Conservation (phyloP, 2,113 vertebrate genomes). For the Campylomormyrus tamandua region DNA sequence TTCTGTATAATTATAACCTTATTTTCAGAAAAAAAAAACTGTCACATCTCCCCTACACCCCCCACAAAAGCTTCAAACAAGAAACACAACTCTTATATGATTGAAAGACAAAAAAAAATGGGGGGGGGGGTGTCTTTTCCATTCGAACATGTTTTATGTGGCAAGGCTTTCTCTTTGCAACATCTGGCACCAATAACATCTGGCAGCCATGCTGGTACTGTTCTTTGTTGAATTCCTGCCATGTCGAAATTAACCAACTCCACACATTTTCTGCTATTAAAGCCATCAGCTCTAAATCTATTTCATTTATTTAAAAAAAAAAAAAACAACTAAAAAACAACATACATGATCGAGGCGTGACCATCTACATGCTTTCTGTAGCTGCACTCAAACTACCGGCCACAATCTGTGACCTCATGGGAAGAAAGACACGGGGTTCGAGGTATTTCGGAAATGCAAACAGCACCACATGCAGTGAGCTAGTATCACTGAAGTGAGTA, state of each 20-base stretch:
- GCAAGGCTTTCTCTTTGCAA: conserved; percentile 61
- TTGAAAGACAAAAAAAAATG: conserved; percentile 30
- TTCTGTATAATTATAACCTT: conserved; percentile 54
- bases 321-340: neutral
- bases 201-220: conserved; percentile 65
- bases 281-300: conserved; percentile 36
- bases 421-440: neutral
- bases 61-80: conserved; percentile 54
- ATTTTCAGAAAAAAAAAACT: conserved; percentile 33
- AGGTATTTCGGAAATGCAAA: neutral
- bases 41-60: neutral
- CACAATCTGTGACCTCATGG: neutral
- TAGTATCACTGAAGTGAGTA: neutral
- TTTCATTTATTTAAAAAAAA: conserved; percentile 1
- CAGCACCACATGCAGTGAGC: neutral
- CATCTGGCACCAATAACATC: conserved; percentile 85
- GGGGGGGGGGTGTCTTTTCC: conserved; percentile 56
- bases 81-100: conserved; percentile 39
- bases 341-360: neutral
- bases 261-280: conserved; percentile 67
- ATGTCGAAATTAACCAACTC: conserved; percentile 72
- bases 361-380: neutral
- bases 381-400: neutral
- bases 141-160: conserved; percentile 74
- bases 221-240: conserved; percentile 78